Base-by-base conservation (phyloP, 2,113 vertebrate species). In the Zosterops lateralis region DNA sequence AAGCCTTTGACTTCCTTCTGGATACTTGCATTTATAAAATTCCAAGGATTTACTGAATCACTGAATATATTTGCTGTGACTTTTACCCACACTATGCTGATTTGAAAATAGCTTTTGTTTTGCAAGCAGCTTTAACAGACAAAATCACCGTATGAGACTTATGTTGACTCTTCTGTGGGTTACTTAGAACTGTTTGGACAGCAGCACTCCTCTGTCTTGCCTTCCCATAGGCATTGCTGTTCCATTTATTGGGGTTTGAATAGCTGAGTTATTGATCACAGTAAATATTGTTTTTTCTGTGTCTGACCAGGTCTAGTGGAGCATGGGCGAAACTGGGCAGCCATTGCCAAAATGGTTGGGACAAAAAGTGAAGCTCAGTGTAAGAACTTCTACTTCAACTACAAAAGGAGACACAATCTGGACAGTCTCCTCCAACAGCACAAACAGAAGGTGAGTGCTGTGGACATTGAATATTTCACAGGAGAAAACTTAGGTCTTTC, bases 371-470 rank as follows among this genome's bases (percentile, higher is more conserved):
- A 99, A 97, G 99, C 99, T 32, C 99, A 99, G 76, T 99, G 99
- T 97, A 99, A 99, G 97, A 99, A 99, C 97, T 99, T 99, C 95
- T 99, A 99, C 94, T 99, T 99, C 94, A 99, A 99, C 94, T 99
- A 99, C 91, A 99, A 99, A 97, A 98, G 99, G 89, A 98, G 99
- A 45, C 99, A 99, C 94, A 99, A 99, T 85, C 98, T 99, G 84
- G 99, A 99, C 96, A 99, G 99, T 93, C 98, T 99, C 29, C 98
- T 99, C 24, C 99, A 99, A 85, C 99, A 99, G 95, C 98, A 99
- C 97, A 99, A 99, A 82, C 98, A 99, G 95, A 98, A 98, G 95
- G 98, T 98, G 92, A 90, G 36, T 53, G 6, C 60, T 21, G 25
- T 56, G 38, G 29, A 5, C 45, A 10, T 1, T 7, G 20, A 51